Evolutionary conservation across 2,797 vertebrate genomes (phyloP).

Genomic region (Typhlichthys eigenmanni): DNA sequence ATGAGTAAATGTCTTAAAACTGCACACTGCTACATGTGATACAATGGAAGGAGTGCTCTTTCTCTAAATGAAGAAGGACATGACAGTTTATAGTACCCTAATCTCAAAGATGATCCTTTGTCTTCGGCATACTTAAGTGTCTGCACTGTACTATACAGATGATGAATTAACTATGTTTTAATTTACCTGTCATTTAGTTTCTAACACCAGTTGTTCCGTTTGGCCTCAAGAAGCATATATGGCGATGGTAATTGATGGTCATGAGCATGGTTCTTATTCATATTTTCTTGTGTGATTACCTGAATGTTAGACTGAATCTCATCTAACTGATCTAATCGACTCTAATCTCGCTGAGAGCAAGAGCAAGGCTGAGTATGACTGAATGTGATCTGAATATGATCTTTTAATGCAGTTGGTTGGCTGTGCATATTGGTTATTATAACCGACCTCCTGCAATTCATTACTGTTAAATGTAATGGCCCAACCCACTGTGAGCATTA

Average conservation of each 20-base stretch:
- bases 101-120: constrained; percentile 40
- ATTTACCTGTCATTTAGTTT: constrained; percentile 8
- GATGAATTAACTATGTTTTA: constrained; percentile 16
- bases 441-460: constrained; percentile 19
- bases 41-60: constrained; percentile 26
- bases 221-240: not conserved
- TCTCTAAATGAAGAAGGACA: constrained; percentile 39
- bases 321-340: not conserved
- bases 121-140: constrained; percentile 14
- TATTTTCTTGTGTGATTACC: not conserved
- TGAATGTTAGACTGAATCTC: not conserved
- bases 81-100: constrained; percentile 43
- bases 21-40: constrained; percentile 52
- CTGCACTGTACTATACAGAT: constrained; percentile 19
- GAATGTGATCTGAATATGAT: not conserved
- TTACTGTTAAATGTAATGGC: constrained; percentile 42
- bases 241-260: not conserved
- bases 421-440: constrained; percentile 13
- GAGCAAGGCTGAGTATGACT: not conserved
- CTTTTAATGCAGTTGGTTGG: not conserved
- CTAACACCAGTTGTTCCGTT: not conserved
- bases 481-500: constrained; percentile 28
- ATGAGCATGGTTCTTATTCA: not conserved
- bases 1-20: constrained; percentile 60
- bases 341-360: no score